Base-by-base conservation (phyloP, 2,888 invertebrate species). In the Meteorus colon region DNA sequence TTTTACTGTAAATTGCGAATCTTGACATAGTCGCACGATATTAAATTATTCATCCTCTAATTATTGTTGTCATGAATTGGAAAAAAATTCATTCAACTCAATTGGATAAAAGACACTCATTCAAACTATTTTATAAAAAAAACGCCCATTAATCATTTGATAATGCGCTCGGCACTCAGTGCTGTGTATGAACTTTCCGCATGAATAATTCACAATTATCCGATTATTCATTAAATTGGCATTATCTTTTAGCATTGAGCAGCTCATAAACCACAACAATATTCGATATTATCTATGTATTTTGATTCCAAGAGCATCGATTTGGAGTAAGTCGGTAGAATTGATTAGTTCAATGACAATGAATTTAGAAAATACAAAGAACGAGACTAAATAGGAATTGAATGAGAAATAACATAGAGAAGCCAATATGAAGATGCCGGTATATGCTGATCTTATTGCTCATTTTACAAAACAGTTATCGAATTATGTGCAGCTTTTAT, bases 151-250 rank as follows among this genome's bases (percentile, higher is more conserved):
- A 27, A 10, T 73, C 63, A 27, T 78, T 79, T 79, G 80, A 80
- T 80, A 76, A 74, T 67, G 73, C 51, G 78, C 80, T 79, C 80
- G 66, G 63, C 77, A 75, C 72, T 76, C 70, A 70, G 70, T 65
- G 41, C 4, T 73, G 60, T 74, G 59, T 68, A 68, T 37, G 16
- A 48, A 24, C 19, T 55, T 8, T 19, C 24, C 19, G n/a, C 55
- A 19, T 55, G 10, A 19, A 19, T 55, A 19, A 55, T 5, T 19
- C n/a, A 19, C 19, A 55, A 55, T 19, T 55, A 55, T 8, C 19
- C 8, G 19, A 24, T 55, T 5, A 19, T 55, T 19, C 5, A 19
- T 55, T 16, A n/a, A 24, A 55, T 55, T 55, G 19, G 8, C n/a
- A 19, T 16, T 16, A 5, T n/a, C 4, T 2, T 55, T 19, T 55